Conservation (phyloP, 2,113 vertebrate species). For the Leuciscus idus region DNA sequence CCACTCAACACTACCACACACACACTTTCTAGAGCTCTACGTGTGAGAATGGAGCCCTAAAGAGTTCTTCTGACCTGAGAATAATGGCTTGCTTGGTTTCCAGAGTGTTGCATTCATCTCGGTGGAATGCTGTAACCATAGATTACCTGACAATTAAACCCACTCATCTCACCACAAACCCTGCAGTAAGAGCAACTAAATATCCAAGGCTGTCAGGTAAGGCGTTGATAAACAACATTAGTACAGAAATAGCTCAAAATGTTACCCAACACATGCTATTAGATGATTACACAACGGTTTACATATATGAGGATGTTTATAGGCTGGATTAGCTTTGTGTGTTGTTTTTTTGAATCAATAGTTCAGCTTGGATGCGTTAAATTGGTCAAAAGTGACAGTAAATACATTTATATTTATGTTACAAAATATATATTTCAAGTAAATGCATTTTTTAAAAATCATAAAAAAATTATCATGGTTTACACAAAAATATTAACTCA, state of each 20-base stretch:
- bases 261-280: conserved; percentile 15
- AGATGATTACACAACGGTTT: conserved; percentile 4
- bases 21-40: conserved; percentile 26
- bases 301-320: neutral
- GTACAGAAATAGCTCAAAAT: conserved; percentile 3
- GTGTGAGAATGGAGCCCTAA: conserved; percentile 37
- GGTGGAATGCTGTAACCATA: conserved; percentile 49
- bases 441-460: no score
- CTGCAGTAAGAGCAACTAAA: conserved; percentile 19
- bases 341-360: neutral
- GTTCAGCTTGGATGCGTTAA: neutral
- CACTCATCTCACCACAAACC: conserved; percentile 42
- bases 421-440: neutral
- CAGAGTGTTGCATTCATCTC: conserved; percentile 44
- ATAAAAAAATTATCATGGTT: no score
- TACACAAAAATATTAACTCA: no score
- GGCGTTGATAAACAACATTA: conserved; percentile 22
- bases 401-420: neutral
- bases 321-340: neutral
- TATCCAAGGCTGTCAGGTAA: conserved; percentile 21
- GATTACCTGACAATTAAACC: conserved; percentile 31
- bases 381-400: neutral
- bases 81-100: conserved; percentile 52
- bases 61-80: conserved; percentile 44
- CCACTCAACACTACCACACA: conserved; percentile 29